Evolutionary conservation across 2,888 invertebrate genomes (phyloP).

Genomic region (Ectemnius lituratus): DNA sequence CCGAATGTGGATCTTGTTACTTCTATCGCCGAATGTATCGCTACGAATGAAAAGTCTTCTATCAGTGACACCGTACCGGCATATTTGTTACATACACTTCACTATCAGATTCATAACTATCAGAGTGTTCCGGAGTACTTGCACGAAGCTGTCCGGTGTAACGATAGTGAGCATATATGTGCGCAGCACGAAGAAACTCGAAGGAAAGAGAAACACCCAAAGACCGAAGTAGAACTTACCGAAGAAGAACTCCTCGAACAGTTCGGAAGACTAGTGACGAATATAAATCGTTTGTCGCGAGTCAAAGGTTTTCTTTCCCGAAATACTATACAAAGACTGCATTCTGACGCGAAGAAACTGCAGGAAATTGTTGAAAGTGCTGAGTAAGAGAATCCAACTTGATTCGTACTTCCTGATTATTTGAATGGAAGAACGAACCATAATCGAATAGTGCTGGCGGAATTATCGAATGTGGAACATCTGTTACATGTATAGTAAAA

Average conservation of each 20-base stretch:
- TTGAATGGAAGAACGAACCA: too few relatives aligned
- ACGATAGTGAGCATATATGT: slow-evolving; percentile 21
- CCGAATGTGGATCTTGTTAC: slow-evolving; percentile 64
- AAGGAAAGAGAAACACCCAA: slow-evolving; percentile 59
- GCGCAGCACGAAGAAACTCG: slow-evolving; percentile 44
- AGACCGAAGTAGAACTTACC: slow-evolving; percentile 32
- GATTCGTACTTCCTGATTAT: too few relatives aligned
- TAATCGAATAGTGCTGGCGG: too few relatives aligned
- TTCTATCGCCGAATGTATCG: slow-evolving; percentile 51
- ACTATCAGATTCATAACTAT: slow-evolving; percentile 52
- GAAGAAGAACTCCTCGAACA: slow-evolving; percentile 47
- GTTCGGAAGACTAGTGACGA: slow-evolving; percentile 58
- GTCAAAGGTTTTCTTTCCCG: not conserved
- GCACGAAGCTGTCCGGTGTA: slow-evolving; percentile 15
- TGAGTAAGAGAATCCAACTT: too few relatives aligned
- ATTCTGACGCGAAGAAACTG: not conserved
- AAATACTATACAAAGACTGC: not conserved
- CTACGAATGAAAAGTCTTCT: slow-evolving; percentile 52
- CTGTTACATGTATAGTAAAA: too few relatives aligned
- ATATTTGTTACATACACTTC: slow-evolving; percentile 61
- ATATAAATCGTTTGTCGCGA: slow-evolving; percentile 48
- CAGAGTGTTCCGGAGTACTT: slow-evolving; percentile 53
- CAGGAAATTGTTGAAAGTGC: not conserved
- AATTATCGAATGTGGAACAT: too few relatives aligned
- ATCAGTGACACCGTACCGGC: slow-evolving; percentile 62